Evolutionary conservation across 2,113 vertebrate species (phyloP), one percentile per base, ranked within the genome.

Genomic region (Bucco capensis): DNA sequence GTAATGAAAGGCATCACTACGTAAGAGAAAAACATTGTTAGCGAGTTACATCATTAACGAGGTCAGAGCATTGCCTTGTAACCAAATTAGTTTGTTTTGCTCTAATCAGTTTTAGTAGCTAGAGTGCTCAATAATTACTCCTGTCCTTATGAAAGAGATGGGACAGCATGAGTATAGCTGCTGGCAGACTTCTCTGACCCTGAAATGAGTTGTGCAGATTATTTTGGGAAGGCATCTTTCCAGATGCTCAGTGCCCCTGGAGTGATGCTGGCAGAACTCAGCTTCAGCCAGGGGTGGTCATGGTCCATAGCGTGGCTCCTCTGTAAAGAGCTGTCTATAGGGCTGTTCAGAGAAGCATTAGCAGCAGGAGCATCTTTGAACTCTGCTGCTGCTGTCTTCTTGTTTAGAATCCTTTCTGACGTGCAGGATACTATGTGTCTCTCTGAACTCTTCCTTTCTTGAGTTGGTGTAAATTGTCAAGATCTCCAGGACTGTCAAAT

Each of bases 21-120:
- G 37, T 24, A 69, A 87, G 78, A 79, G 57, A n/a, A 58, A 79
- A 89, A 62, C 79, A 73, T 42, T 69, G 53, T 71, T 83, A 78
- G 65, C 0, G 8, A 78, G 86, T 84, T 93, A 49, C 27, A 3
- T 71, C 0, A 2, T 88, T 91, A 91, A 73, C 1, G 12, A 91
- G 90, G 80, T 93, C 71, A 46, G 61, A 64, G 66, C 60, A 27
- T 84, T 93, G 88, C 66, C 70, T 86, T 79, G 69, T 56, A 79
- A 92, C 37, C 13, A 79, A 88, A 86, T 86, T 35, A 92, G 76
- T 91, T 94, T 93, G 69, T 86, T 94, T 95, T 92, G 72, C 76
- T 75, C 23, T 88, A 35, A 93, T 92, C 88, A 80, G 75, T 72
- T 86, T 71, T 65, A 65, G 84, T 78, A 60, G 77, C 80, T 81